Conservation (phyloP, 1,140 invertebrate species). For the Caerostris darwini region DNA sequence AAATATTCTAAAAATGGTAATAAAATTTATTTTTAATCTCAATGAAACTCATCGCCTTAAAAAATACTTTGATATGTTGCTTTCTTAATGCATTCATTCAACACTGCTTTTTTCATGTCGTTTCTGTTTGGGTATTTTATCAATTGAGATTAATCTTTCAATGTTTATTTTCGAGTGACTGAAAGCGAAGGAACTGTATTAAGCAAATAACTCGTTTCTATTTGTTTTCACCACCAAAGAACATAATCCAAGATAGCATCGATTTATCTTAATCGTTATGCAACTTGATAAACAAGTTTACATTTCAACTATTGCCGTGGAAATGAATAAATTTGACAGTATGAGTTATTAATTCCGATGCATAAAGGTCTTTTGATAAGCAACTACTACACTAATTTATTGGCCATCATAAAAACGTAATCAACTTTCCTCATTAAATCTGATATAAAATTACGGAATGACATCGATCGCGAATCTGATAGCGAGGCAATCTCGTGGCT, state of each 20-base stretch:
- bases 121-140: neutral
- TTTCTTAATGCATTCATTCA: too few relatives aligned
- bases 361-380: neutral
- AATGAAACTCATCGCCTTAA: too few relatives aligned
- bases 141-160: neutral
- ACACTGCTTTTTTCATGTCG: neutral
- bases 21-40: too few relatives aligned
- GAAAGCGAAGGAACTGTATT: neutral
- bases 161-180: neutral
- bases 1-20: too few relatives aligned
- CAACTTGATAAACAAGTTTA: neutral
- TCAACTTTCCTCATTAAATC: conserved; percentile 39
- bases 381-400: neutral
- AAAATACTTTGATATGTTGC: too few relatives aligned
- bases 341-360: neutral
- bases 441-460: conserved; percentile 42
- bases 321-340: neutral
- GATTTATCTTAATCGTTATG: neutral
- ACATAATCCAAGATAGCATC: neutral
- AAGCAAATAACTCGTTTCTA: neutral
- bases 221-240: neutral
- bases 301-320: neutral
- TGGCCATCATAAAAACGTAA: conserved; percentile 42
- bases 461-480: conserved; percentile 23
- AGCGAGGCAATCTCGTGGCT: neutral